These are phyloP conservation scores for Papilio demoleus DNA, from an alignment of 2,888 invertebrate species.

Conservation along the genomic window DNA sequence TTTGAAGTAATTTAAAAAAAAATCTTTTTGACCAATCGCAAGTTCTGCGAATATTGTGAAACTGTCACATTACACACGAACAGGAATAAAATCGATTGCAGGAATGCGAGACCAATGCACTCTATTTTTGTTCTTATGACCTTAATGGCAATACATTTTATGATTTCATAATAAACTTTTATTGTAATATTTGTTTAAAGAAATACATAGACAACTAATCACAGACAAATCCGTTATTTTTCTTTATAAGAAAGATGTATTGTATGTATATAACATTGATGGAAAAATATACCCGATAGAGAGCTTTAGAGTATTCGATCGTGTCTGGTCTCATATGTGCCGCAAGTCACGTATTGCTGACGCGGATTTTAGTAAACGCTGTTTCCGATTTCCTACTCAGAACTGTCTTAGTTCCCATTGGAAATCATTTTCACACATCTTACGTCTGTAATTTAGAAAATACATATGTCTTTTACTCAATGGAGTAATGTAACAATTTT, in stretches of 20 bases:
- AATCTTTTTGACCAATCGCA: too few species aligned
- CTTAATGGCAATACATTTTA: neutral
- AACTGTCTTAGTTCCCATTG: conserved; percentile 26
- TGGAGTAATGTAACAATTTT: neutral
- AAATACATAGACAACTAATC: neutral
- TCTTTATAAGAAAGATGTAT: too few species aligned
- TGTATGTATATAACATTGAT: neutral
- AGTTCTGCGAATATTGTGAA: neutral
- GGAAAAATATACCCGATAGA: conserved; percentile 13
- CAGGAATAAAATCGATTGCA: conserved; percentile 10
- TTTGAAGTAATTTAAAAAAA: too few species aligned
- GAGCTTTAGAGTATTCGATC: conserved; percentile 29
- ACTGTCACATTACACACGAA: conserved; percentile 4
- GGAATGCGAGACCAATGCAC: conserved; percentile 10
- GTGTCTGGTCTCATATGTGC: conserved; percentile 34
- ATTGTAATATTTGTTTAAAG: neutral
- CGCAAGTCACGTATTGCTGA: conserved; percentile 40
- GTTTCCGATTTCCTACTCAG: conserved; percentile 31
- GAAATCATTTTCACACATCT: conserved; percentile 19
- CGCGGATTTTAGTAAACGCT: conserved; percentile 33
- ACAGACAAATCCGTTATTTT: too few species aligned
- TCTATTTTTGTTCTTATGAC: neutral
- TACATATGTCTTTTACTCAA: neutral
- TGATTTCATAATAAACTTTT: neutral
- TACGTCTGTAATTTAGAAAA: neutral